Base-by-base conservation (phyloP, 2,888 invertebrate genomes). In the Cheilosia pagana region DNA sequence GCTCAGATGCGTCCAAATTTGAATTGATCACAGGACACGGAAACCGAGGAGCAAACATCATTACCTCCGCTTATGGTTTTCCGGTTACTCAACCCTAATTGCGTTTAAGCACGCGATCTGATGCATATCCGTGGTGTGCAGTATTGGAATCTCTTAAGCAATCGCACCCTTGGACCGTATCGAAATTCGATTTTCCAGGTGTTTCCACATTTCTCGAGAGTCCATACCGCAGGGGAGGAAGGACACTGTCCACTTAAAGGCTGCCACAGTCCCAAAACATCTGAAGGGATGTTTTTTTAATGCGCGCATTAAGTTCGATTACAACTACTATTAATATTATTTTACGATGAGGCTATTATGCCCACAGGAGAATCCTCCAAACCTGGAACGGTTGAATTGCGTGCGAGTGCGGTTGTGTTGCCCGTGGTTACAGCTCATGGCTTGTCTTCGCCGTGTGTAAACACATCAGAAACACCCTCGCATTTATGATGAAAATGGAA, bases 131-230 rank as follows among this genome's bases (percentile, higher is more conserved):
- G 28, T 28, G 55, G 31, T 53, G 53, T 63, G 63, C 52, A 74
- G 74, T 83, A 70, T 79, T 75, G 68, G 85, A 85, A 79, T 85
- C 79, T 85, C 10, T 21, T 52, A 3, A 60, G 19, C 53, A 41
- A 77, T 74, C 43, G 63, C 78, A 70, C 75, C 75, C 75, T 71
- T 23, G 41, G 41, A 71, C 75, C 79, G 65, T 81, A 79, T 65
- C 79, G 85, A 85, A 85, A 85, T 81, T 85, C 79, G 53, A 85
- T 79, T 85, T 85, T 85, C 85, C 85, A 85, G 85, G 85, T 85
- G 85, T 75, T 85, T 79, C 60, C 35, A 60, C 48, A 65, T 67
- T 57, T 65, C 48, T 14, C 14, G 23, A 65, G 14, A 23, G 39
- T 57, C 5, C n/a, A 53, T 62, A 41, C 48, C 48, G 68, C 10